phyloP scores from a whole-genome alignment of 2,113 vertebrate genomes.

The Melanerpes aurifrons region DNA sequence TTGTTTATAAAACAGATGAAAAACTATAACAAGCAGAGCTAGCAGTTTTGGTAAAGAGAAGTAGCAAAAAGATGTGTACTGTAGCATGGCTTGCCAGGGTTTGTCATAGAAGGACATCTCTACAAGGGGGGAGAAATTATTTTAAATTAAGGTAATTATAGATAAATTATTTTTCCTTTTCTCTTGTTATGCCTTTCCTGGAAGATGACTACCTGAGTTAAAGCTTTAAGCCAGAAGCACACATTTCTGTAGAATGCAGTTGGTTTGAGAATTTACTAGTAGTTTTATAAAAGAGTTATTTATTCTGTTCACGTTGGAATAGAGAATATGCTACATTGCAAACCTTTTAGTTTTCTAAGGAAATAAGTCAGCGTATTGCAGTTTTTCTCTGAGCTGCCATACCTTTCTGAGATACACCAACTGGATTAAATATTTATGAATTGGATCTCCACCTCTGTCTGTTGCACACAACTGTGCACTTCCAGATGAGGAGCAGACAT shows the following conservation, averaged over 20 bases:
- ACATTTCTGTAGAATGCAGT: neutral
- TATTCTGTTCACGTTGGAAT: neutral
- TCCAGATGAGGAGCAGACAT: neutral
- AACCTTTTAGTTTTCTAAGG: neutral
- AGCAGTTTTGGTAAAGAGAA: neutral
- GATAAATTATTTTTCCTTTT: neutral
- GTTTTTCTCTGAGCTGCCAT: neutral
- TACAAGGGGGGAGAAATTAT: neutral
- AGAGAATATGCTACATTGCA: too few species aligned
- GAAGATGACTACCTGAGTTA: accelerated
- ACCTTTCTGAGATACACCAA: neutral
- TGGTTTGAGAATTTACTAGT: neutral
- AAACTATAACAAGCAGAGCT: neutral
- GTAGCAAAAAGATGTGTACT: neutral
- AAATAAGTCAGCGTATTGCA: neutral
- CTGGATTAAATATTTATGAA: neutral
- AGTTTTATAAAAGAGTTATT: neutral
- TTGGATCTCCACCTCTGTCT: neutral
- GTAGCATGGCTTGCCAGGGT: neutral
- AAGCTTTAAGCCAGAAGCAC: neutral
- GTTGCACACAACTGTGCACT: accelerated
- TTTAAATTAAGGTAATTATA: neutral
- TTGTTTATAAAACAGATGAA: neutral
- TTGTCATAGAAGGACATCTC: neutral
- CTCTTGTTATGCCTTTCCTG: neutral